phyloP scores from a whole-genome alignment of 2,888 invertebrate genomes.

The Mythimna albipuncta region DNA sequence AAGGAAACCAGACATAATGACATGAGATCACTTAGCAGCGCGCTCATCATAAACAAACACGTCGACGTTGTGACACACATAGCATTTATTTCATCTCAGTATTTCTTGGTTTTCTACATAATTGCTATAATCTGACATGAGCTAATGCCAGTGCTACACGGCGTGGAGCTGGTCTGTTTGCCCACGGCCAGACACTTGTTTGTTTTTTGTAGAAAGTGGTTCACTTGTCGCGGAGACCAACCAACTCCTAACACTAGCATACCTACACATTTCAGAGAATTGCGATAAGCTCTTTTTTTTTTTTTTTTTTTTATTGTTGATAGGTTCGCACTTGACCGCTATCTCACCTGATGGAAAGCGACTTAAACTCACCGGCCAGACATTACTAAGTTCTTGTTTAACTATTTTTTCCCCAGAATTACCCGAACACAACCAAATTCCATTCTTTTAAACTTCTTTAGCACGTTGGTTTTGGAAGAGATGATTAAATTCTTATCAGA shows the following conservation, averaged over 20 bases:
- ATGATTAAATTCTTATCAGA: background rate
- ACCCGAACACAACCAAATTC: background rate
- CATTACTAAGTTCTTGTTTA: background rate
- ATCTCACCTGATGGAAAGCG: no score
- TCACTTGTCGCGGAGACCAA: slow-evolving; percentile 41
- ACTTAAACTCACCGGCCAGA: background rate
- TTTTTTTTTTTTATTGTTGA: no score
- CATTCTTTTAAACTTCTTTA: background rate
- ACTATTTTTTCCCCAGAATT: background rate
- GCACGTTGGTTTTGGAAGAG: no score
- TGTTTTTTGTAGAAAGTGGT: slow-evolving; percentile 58
- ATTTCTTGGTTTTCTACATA: slow-evolving; percentile 30
- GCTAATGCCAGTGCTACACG: slow-evolving; percentile 13
- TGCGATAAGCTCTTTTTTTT: slow-evolving; percentile 13
- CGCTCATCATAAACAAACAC: slow-evolving; percentile 24
- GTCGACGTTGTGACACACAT: background rate
- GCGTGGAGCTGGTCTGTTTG: slow-evolving; percentile 15
- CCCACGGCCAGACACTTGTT: slow-evolving; percentile 27
- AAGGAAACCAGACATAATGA: slow-evolving; percentile 2
- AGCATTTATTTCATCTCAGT: slow-evolving; percentile 4
- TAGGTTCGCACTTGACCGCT: no score
- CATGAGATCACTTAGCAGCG: slow-evolving; percentile 10
- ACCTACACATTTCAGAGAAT: slow-evolving; percentile 17
- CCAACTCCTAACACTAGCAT: slow-evolving; percentile 20
- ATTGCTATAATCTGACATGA: slow-evolving; percentile 30